Conservation (phyloP, 2,888 invertebrate species). For the Melieria crassipennis region DNA sequence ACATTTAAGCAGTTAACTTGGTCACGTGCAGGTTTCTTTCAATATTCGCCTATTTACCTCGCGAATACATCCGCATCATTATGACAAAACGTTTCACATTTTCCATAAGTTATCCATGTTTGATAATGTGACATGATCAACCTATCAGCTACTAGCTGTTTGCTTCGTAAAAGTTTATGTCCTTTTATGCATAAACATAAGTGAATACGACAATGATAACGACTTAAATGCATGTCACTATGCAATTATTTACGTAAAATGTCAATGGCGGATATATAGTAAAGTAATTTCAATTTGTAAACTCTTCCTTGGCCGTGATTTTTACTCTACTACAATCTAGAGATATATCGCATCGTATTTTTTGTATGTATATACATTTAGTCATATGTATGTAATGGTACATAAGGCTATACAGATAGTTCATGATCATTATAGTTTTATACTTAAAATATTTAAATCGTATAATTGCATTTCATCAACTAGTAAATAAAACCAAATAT, state of each 20-base stretch:
- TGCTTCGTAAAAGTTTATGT: no score
- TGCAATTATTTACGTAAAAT: no score
- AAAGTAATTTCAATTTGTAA: no score
- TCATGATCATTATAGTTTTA: constrained; percentile 22
- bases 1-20: constrained; percentile 14
- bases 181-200: no score
- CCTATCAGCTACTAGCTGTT: no score
- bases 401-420: constrained; percentile 6
- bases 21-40: constrained; percentile 1
- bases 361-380: not conserved
- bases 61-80: not conserved
- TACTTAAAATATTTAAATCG: constrained; percentile 12
- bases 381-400: constrained; percentile 8
- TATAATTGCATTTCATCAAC: constrained; percentile 8
- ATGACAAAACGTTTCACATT: not conserved
- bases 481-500: no score
- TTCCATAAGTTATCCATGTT: not conserved
- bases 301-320: no score
- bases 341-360: not conserved
- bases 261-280: no score
- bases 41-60: not conserved
- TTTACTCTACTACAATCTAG: no score
- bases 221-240: no score
- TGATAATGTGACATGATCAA: no score
- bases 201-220: no score